Evolutionary conservation across 2,888 invertebrate genomes (phyloP).

Genomic region (Cosmia trapezina): DNA sequence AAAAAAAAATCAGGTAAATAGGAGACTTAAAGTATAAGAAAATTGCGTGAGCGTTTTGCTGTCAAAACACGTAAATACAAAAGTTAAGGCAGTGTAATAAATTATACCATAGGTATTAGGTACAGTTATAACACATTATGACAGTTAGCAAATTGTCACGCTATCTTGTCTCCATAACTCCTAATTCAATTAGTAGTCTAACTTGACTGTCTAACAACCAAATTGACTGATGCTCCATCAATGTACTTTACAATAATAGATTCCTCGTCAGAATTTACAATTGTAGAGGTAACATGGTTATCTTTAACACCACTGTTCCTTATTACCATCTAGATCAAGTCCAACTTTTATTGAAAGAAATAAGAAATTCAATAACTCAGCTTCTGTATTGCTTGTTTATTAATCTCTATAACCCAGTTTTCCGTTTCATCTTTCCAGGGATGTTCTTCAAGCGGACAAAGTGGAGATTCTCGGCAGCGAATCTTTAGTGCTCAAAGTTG

Average conservation of each 20-base stretch:
- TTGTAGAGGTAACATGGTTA: too few species aligned
- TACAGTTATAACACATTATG: not conserved
- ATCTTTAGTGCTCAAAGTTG: slow-evolving; percentile 82
- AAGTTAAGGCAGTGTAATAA: not conserved
- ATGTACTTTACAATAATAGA: not conserved
- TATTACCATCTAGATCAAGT: not conserved
- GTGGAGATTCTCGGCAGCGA: slow-evolving; percentile 81
- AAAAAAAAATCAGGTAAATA: too few species aligned
- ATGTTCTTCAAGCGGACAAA: slow-evolving; percentile 73
- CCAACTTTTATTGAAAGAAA: not conserved
- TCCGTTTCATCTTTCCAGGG: slow-evolving; percentile 77
- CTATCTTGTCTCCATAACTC: slow-evolving; percentile 7
- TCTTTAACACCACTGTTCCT: not conserved
- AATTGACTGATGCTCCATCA: slow-evolving; percentile 3
- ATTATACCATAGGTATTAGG: not conserved
- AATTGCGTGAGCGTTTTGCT: too few species aligned
- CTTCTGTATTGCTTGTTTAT: slow-evolving; percentile 14
- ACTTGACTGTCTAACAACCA: too few species aligned
- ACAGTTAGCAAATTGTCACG: not conserved
- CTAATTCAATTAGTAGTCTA: slow-evolving; percentile 9
- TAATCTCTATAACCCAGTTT: slow-evolving; percentile 37
- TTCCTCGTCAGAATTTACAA: not conserved
- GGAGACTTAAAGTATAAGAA: too few species aligned
- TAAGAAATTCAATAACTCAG: not conserved
- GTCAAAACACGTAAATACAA: not conserved